Evolutionary conservation across 2,888 invertebrate genomes (phyloP).

Genomic region (Drosophila rellima): DNA sequence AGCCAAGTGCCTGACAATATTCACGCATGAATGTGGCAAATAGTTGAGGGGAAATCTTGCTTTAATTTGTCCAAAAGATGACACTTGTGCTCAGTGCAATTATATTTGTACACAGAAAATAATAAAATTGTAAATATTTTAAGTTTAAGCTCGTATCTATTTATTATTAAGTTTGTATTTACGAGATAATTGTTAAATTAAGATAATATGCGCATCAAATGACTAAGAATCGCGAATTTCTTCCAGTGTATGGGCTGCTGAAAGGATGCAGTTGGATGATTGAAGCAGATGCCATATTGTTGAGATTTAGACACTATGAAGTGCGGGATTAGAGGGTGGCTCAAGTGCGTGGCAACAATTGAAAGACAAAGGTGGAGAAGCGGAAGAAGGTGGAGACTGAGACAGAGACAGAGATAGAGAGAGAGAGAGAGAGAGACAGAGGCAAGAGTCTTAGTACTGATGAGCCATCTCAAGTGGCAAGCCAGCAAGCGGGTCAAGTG

Average conservation of each 20-base stretch:
- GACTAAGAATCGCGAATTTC: not conserved
- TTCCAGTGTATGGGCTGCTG: slow-evolving; percentile 27
- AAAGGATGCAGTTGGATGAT: slow-evolving; percentile 11
- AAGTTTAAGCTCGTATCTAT: too few relatives aligned
- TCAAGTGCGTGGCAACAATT: slow-evolving; percentile 54
- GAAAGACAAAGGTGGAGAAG: slow-evolving; percentile 39
- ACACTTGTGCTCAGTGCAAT: slow-evolving; percentile 34
- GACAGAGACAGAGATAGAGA: not conserved
- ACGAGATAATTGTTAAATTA: too few relatives aligned
- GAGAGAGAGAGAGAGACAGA: not conserved
- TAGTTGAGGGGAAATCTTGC: not conserved
- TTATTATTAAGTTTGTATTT: too few relatives aligned
- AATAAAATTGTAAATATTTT: too few relatives aligned
- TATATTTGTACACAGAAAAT: slow-evolving; percentile 45
- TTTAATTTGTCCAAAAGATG: slow-evolving; percentile 5
- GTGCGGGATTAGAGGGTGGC: slow-evolving; percentile 20
- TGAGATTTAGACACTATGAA: slow-evolving; percentile 23
- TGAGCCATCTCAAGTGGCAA: slow-evolving; percentile 69
- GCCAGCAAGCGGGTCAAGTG: slow-evolving; percentile 67
- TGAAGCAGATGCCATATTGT: slow-evolving; percentile 18
- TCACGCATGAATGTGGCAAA: not conserved
- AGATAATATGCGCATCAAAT: too few relatives aligned
- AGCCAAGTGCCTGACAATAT: not conserved
- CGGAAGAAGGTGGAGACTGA: not conserved
- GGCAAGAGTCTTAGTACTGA: slow-evolving; percentile 43